A percentile compares a stretch with the other conserved stretches of the same genome.
Evolutionary conservation across 2,888 invertebrate species (phyloP).

Genomic region (Papilio demoleus): DNA sequence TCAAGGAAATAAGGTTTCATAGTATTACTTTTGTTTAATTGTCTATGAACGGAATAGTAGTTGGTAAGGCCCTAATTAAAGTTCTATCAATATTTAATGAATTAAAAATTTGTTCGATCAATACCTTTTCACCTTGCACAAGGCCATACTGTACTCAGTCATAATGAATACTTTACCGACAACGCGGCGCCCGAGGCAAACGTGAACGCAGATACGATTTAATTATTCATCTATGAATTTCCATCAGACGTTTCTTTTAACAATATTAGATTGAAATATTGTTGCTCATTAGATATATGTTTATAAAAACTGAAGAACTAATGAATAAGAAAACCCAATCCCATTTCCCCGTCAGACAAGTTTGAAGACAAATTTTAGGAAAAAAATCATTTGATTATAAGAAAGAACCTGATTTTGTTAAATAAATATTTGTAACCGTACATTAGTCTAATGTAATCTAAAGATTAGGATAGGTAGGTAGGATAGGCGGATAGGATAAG

Average conservation of each 20-base stretch:
- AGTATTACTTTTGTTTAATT: background rate
- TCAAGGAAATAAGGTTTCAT: too few species aligned
- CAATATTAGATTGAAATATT: background rate
- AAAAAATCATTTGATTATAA: too few species aligned
- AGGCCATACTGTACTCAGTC: slow-evolving; percentile 22
- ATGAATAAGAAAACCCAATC: background rate
- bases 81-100: background rate
- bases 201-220: background rate
- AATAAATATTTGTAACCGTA: too few species aligned
- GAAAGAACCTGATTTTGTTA: too few species aligned
- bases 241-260: background rate
- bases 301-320: background rate
- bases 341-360: background rate
- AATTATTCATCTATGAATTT: slow-evolving; percentile 26
- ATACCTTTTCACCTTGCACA: slow-evolving; percentile 29
- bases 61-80: too few species aligned
- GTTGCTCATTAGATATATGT: background rate
- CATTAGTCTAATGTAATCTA: too few species aligned
- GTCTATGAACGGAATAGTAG: too few species aligned
- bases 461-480: too few species aligned
- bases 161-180: slow-evolving; percentile 2
- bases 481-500: too few species aligned
- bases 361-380: background rate
- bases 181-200: background rate
- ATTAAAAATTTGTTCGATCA: background rate